Evolutionary conservation across 2,888 invertebrate genomes (phyloP).

Genomic region (Noctua fimbriata): DNA sequence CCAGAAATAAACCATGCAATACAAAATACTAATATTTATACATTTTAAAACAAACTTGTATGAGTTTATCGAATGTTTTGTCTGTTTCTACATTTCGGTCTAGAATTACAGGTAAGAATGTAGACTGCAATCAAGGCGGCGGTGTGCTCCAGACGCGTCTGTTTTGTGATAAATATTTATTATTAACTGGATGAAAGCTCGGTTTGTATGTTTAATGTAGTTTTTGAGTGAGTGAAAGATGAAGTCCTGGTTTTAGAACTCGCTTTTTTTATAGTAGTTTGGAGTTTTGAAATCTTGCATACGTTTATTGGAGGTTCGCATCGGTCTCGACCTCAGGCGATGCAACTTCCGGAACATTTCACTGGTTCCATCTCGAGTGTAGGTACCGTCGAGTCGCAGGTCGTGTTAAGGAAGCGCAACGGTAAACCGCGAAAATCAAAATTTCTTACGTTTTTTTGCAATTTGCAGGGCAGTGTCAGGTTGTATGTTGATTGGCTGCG

Average conservation of each 20-base stretch:
- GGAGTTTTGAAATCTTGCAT: background rate
- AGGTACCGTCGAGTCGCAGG: no score
- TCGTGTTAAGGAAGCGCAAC: no score
- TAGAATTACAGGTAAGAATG: constrained; percentile 32
- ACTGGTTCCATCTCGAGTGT: background rate
- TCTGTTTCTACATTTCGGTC: constrained; percentile 24
- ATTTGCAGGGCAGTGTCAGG: no score
- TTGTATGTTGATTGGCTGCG: no score
- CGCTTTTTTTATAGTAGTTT: background rate
- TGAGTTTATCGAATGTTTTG: constrained; percentile 51
- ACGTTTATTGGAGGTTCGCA: background rate
- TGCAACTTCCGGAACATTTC: background rate
- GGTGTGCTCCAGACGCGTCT: constrained; percentile 16
- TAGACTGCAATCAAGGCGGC: constrained; percentile 6
- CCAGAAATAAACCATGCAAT: constrained; percentile 31
- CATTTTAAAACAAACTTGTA: constrained; percentile 40
- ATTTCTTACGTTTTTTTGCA: no score
- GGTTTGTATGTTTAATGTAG: constrained; percentile 29
- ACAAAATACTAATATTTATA: constrained; percentile 50
- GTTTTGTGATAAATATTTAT: constrained; percentile 47
- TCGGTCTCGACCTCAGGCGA: background rate
- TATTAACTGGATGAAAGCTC: constrained; percentile 39
- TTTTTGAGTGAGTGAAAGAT: constrained; percentile 27
- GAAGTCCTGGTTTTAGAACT: background rate
- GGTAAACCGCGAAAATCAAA: no score